Conservation (phyloP, 2,113 vertebrate genomes). For the Paramormyrops kingsleyae region DNA sequence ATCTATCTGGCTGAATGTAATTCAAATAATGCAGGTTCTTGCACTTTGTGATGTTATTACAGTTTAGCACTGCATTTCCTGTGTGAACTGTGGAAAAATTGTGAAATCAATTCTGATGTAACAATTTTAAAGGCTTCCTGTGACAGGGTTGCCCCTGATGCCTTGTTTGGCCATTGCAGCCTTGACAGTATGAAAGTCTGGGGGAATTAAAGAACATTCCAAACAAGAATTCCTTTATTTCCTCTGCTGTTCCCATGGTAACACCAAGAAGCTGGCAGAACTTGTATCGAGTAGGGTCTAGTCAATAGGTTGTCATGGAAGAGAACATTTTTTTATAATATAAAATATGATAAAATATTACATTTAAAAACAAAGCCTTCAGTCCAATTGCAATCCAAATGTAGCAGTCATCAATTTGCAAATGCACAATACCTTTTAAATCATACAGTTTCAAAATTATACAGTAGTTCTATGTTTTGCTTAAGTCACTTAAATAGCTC, state of each 20-base stretch:
- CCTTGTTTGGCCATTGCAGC: background rate
- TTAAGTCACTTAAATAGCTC: background rate
- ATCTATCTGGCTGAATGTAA: background rate
- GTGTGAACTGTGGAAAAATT: background rate
- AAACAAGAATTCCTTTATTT: background rate
- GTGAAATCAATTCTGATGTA: background rate
- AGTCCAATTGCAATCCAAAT: background rate
- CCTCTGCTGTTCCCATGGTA: conserved; percentile 15
- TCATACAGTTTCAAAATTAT: background rate
- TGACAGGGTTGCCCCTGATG: background rate
- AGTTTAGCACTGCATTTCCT: background rate
- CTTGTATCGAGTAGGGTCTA: background rate
- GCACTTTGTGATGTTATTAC: background rate
- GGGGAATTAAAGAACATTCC: background rate
- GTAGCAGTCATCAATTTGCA: background rate
- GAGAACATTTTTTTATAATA: background rate
- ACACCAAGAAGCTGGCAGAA: background rate
- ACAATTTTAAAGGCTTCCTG: background rate
- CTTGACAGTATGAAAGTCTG: background rate
- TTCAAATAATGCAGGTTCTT: background rate
- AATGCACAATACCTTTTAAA: background rate
- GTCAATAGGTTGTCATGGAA: background rate
- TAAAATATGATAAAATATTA: background rate
- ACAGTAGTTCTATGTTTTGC: background rate
- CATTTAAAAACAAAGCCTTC: background rate